Evolutionary conservation across 2,113 vertebrate genomes (phyloP).

Genomic region (Myotis lucifugus): DNA sequence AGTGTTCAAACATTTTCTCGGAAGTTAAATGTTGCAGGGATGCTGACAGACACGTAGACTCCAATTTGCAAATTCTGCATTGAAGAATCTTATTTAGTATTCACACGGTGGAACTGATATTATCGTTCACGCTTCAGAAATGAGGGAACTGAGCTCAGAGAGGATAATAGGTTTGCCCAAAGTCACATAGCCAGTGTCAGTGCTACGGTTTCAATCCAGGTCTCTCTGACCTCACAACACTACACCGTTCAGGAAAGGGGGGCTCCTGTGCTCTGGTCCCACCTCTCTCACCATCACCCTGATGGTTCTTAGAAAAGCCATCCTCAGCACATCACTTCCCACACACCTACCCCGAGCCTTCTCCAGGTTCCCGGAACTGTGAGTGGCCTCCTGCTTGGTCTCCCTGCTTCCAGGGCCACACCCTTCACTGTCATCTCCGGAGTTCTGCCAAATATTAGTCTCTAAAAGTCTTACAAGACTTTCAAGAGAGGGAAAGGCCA

Average conservation of each 20-base stretch:
- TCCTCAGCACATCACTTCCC: neutral
- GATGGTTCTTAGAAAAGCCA: neutral
- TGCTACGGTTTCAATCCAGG: neutral
- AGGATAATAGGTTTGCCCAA: neutral
- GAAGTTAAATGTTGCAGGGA: neutral
- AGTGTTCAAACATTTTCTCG: neutral
- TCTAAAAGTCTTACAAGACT: neutral
- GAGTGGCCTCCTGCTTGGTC: neutral
- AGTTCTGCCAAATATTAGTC: neutral
- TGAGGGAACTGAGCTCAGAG: neutral
- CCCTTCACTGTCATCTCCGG: neutral
- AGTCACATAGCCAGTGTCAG: neutral
- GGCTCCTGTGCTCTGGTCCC: neutral
- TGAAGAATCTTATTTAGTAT: neutral
- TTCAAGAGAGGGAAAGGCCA: neutral
- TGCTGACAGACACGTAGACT: neutral
- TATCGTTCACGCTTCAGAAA: neutral
- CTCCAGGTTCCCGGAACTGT: neutral
- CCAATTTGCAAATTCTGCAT: neutral
- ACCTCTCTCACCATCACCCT: neutral
- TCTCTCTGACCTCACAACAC: neutral
- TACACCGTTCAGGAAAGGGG: neutral
- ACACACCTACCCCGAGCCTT: neutral
- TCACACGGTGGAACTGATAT: neutral
- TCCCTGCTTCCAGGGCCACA: neutral